Conservation (phyloP, 2,113 vertebrate genomes). For the Elephas maximus region DNA sequence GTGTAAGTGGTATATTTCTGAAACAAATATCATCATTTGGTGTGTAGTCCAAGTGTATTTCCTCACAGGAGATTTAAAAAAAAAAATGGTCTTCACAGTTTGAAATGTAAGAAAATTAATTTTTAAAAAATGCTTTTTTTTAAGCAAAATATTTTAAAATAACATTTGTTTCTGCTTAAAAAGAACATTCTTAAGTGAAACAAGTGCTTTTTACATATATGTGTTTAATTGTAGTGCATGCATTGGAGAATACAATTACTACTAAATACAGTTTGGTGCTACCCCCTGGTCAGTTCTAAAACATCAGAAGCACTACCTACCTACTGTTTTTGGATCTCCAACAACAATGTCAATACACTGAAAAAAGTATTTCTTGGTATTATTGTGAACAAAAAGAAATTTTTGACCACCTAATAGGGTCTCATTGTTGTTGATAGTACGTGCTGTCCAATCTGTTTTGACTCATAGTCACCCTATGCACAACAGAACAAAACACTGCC, state of each 20-base stretch:
- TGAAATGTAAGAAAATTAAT: neutral
- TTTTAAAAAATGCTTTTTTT: no score
- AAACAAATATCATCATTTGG: neutral
- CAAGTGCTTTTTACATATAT: no score
- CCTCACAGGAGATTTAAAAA: neutral
- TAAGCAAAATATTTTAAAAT: no score
- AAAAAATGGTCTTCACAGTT: neutral
- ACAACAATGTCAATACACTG: neutral
- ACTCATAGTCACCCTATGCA: no score
- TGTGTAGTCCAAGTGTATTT: neutral
- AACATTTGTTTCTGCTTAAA: neutral
- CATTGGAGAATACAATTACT: no score
- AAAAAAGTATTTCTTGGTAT: neutral
- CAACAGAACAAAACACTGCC: no score
- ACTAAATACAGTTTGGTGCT: no score
- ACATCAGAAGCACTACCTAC: neutral
- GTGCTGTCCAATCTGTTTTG: no score
- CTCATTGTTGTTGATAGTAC: neutral
- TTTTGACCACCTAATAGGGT: neutral
- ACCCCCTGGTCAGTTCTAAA: no score
- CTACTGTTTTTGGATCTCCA: neutral
- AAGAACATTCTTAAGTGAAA: neutral
- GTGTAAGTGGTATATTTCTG: neutral
- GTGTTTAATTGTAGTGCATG: no score
- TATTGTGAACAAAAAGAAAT: neutral